phyloP scores from a whole-genome alignment of 2,888 invertebrate genomes.

The Fissipunctia ypsillon region DNA sequence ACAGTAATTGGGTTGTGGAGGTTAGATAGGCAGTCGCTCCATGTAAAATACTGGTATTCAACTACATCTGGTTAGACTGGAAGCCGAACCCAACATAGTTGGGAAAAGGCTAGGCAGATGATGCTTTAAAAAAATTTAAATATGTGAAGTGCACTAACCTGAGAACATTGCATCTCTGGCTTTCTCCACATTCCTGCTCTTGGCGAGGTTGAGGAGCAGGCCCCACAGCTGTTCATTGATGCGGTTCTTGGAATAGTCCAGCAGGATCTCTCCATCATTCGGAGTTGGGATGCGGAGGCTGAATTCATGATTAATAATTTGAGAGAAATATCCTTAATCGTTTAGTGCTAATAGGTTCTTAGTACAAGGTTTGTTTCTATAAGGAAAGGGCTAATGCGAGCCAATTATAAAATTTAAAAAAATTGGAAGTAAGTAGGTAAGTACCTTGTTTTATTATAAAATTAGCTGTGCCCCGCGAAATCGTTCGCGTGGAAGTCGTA shows the following conservation, averaged over 20 bases:
- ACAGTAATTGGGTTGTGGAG: too few relatives aligned
- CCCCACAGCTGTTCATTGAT: slow-evolving; percentile 94
- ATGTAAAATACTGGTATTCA: too few relatives aligned
- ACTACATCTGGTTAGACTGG: too few relatives aligned
- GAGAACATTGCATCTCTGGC: slow-evolving; percentile 97
- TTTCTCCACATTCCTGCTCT: slow-evolving; percentile 94
- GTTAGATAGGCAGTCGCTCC: too few relatives aligned
- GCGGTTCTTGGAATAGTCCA: slow-evolving; percentile 99
- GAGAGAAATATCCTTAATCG: neutral
- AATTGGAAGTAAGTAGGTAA: neutral
- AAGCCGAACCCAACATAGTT: too few relatives aligned
- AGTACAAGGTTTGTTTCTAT: neutral
- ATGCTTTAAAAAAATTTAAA: too few relatives aligned
- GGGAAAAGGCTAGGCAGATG: too few relatives aligned
- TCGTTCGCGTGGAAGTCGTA: too few relatives aligned
- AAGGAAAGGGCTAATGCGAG: neutral
- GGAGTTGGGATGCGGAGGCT: slow-evolving; percentile 95
- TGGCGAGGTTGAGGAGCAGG: slow-evolving; percentile 95
- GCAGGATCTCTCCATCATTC: slow-evolving; percentile 96
- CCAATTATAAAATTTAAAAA: neutral
- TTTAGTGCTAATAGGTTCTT: neutral
- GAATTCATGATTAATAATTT: slow-evolving; percentile 52
- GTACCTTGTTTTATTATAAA: neutral
- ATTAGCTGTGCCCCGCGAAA: too few relatives aligned
- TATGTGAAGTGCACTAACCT: slow-evolving; percentile 70